These are phyloP conservation scores for Rhimphoctona megacephalus DNA, from an alignment of 2,888 invertebrate species.

Conservation along the genomic window DNA sequence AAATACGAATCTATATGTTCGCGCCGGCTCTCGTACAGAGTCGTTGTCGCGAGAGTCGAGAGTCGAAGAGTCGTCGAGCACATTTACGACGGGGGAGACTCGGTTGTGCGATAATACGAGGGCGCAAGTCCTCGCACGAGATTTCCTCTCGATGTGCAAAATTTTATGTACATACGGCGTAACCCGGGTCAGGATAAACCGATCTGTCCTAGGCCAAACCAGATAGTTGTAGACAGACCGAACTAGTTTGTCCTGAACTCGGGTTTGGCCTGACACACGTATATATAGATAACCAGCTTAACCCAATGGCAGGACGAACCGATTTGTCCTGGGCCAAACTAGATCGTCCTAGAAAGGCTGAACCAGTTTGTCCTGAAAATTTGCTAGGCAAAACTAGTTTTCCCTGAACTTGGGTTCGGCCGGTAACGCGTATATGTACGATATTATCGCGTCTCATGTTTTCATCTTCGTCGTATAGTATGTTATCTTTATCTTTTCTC, in stretches of 20 bases:
- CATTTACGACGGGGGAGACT: neutral
- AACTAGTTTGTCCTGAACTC: neutral
- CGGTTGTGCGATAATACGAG: conserved; percentile 32
- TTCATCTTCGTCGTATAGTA: conserved; percentile 24
- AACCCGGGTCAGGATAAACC: conserved; percentile 41
- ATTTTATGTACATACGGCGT: neutral
- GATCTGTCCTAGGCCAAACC: neutral
- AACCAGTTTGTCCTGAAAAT: too few relatives aligned
- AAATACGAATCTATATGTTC: conserved; percentile 69
- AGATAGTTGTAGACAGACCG: neutral
- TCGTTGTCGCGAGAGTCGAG: conserved; percentile 19
- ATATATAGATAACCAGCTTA: too few relatives aligned
- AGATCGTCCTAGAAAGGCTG: too few relatives aligned
- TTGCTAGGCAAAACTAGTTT: too few relatives aligned
- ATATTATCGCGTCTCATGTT: conserved; percentile 47
- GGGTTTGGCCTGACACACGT: neutral
- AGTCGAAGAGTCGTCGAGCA: conserved; percentile 14
- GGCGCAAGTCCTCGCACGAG: conserved; percentile 30
- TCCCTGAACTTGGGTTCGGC: neutral
- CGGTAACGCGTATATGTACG: conserved; percentile 16
- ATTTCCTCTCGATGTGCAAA: conserved; percentile 22
- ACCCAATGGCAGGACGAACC: too few relatives aligned
- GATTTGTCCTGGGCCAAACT: too few relatives aligned
- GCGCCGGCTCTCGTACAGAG: neutral
- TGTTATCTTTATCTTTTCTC: conserved; percentile 28